Evolutionary conservation across 2,888 invertebrate genomes (phyloP).

Genomic region (Periphyllus acericola): DNA sequence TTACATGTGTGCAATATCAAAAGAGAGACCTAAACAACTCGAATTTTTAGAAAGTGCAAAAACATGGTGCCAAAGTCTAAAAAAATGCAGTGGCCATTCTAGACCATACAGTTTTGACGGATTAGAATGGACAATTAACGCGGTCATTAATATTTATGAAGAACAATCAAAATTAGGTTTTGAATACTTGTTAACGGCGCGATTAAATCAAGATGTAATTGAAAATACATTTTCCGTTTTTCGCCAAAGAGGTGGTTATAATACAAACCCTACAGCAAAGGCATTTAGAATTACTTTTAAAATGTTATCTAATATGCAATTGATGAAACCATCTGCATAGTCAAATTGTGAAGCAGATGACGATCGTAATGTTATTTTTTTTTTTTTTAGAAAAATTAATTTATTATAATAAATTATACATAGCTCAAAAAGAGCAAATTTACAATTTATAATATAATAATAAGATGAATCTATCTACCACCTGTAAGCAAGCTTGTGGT

Average conservation of each 20-base stretch:
- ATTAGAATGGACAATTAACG: conserved; percentile 64
- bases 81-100: conserved; percentile 16
- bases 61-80: conserved; percentile 27
- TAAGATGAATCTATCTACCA: too few relatives aligned
- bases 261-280: conserved; percentile 63
- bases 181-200: conserved; percentile 63
- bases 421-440: too few relatives aligned
- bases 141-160: conserved; percentile 64
- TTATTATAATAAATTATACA: too few relatives aligned
- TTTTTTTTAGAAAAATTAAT: too few relatives aligned
- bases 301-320: conserved; percentile 12
- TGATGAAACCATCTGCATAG: not conserved
- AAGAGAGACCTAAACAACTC: conserved; percentile 5
- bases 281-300: conserved; percentile 61
- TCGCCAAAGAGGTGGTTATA: conserved; percentile 64
- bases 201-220: conserved; percentile 64
- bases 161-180: conserved; percentile 62
- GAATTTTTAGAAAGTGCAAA: conserved; percentile 62
- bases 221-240: conserved; percentile 58
- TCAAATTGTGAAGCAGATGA: conserved; percentile 5
- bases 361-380: not conserved
- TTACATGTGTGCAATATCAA: conserved; percentile 62
- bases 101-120: conserved; percentile 64
- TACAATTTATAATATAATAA: too few relatives aligned
- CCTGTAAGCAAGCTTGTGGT: too few relatives aligned